phyloP scores from a whole-genome alignment of 35 echinoderm and acorn worm species.

The Lytechinus variegatus region DNA sequence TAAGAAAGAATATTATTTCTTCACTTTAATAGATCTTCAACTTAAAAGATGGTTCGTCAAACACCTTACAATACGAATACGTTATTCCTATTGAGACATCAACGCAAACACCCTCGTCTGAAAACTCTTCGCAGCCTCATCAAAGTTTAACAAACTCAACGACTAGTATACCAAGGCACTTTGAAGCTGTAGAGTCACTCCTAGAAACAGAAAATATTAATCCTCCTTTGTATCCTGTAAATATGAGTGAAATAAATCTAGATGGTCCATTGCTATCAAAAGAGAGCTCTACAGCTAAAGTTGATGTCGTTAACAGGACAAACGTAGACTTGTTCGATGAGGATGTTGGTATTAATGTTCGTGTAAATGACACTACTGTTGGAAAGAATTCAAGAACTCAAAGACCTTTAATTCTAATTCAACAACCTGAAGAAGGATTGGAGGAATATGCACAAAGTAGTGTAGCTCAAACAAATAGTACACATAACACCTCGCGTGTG shows the following conservation, averaged over 20 bases:
- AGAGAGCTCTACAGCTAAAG: neutral
- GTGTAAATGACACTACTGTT: neutral
- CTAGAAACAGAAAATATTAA: constrained; percentile 21
- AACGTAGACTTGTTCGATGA: neutral
- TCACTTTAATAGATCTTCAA: neutral
- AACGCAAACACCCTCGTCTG: neutral
- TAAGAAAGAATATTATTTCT: too few species aligned
- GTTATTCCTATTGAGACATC: constrained; percentile 30
- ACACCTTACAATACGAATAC: constrained; percentile 29
- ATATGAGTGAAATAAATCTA: neutral
- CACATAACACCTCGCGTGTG: neutral
- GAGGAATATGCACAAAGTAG: neutral
- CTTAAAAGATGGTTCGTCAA: neutral
- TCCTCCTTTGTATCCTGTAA: neutral
- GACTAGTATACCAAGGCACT: neutral
- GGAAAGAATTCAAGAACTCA: neutral
- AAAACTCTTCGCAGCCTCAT: neutral
- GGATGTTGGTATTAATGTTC: neutral
- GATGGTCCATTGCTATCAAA: neutral
- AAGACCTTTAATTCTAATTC: neutral
- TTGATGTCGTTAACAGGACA: neutral
- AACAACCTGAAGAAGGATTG: neutral
- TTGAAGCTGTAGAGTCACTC: neutral
- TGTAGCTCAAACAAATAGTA: neutral
- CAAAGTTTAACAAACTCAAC: neutral